Base-by-base conservation (phyloP, 2,113 vertebrate species). In the Nothocercus julius region DNA sequence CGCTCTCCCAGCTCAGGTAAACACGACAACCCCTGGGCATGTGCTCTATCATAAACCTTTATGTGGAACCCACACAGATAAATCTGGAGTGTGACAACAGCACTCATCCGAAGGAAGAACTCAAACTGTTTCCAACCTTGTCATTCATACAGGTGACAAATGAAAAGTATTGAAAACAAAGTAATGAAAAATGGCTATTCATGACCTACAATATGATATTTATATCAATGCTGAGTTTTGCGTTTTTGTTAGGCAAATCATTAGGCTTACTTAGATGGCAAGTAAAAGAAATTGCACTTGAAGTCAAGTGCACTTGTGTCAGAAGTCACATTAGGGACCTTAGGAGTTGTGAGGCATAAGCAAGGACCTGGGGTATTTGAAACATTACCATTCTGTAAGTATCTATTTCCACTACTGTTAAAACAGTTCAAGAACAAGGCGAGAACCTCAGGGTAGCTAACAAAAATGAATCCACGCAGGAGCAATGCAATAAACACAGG, bases 321-420 rank as follows among this genome's bases (percentile, higher is more conserved):
- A 93, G 81, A 89, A 85, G 18, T 79, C 58, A 89, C 84, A 84
- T 89, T 86, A 75, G 22, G 68, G 34, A 22, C 21, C 30, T 68
- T 19, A 47, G 42, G 11, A n/a, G 19, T 9, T 86, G 90, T 61
- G 68, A 83, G 53, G 59, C 34, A 64, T 0, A 1, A 51, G 74
- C 25, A 78, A 61, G 9, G 6, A 28, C 53, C 42, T 32, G 42
- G n/a, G 21, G 54, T 19, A 61, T 72, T 5, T 84, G 49, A 82
- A 70, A 47, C 38, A 38, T 72, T 44, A 12, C 11, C 16, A 2
- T 53, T 36, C 56, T 76, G 38, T n/a, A 87, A 42, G 49, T 76
- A 38, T 87, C 89, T 47, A 44, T n/a, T 77, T 53, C 14, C 63
- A 21, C 7, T 42, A 24, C 28, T 70, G 32, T 8, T 45, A 45